Evolutionary conservation across 2,888 invertebrate genomes (phyloP).

Genomic region (Drosophila sordidula): DNA sequence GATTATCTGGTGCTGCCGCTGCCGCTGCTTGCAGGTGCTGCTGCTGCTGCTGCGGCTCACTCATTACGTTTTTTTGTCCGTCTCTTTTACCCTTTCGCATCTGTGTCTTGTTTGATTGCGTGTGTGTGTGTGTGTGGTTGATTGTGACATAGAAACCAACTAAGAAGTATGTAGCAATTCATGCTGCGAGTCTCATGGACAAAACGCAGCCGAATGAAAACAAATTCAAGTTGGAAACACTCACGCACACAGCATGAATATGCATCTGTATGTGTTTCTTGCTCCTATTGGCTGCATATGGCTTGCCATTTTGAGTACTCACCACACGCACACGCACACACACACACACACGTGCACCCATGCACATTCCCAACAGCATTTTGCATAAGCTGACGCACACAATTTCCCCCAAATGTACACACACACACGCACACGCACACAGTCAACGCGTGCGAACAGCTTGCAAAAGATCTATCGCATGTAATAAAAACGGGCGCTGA

Average conservation of each 20-base stretch:
- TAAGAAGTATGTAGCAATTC: conserved; percentile 79
- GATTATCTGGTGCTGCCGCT: conserved; percentile 68
- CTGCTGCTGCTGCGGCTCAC: conserved; percentile 49
- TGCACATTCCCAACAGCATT: conserved; percentile 37
- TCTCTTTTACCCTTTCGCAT: conserved; percentile 60
- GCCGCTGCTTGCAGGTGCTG: conserved; percentile 69
- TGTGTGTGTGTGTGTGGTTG: conserved; percentile 46
- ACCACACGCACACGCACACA: conserved; percentile 15
- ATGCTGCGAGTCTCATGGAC: conserved; percentile 66
- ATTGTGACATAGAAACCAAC: conserved; percentile 81
- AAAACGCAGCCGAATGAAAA: conserved; percentile 59
- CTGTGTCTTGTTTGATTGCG: conserved; percentile 20
- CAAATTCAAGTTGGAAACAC: conserved; percentile 60
- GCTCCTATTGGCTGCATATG: conserved; percentile 53
- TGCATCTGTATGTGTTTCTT: conserved; percentile 15
- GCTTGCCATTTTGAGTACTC: conserved; percentile 68
- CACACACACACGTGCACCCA: conserved; percentile 2
- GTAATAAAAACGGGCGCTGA: conserved; percentile 57
- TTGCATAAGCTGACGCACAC: conserved; percentile 52
- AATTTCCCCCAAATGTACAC: conserved; percentile 50
- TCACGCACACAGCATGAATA: conserved; percentile 6
- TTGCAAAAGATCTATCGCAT: conserved; percentile 63
- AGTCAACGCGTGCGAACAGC: conserved; percentile 27
- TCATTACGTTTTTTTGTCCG: conserved; percentile 57
- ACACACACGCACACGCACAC: conserved; percentile 10